Evolutionary conservation across 2,113 vertebrate species (phyloP), one percentile per base, ranked within the genome.

Genomic region (Cephalopholis sonnerati): DNA sequence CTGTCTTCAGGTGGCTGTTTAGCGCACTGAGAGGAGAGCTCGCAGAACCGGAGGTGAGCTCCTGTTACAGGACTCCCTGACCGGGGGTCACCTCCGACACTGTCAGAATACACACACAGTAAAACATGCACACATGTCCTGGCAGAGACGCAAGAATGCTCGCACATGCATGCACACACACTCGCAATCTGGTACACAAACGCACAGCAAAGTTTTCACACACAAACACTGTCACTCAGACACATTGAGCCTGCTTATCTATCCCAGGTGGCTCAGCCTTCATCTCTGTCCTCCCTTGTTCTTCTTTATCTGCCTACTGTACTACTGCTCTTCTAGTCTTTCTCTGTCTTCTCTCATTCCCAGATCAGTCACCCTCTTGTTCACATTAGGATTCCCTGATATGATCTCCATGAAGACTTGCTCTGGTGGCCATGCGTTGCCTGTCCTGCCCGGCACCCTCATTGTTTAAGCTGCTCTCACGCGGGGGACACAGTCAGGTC

Each of bases 1-100:
- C 94, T 93, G 93, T 95, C 93, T 94, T 95, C 94, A 95, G 95
- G 94, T 94, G 93, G 91, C 92, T 95, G 92, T 95, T 95, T 92
- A 95, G 92, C 93, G 83, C 93, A 93, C 84, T 89, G 90, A 94
- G 92, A 94, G 91, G 83, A 92, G 92, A 90, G 92, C 92, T 93
- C 46, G 81, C 77, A 82, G 90, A 92, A 90, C 93, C 90, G 91
- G 91, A 91, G 90, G 94, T 93, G 92, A 94, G 95, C 93, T 96
- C 94, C 85, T 84, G 90, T 96, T 96, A 95, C 95, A 95, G 93
- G 95, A 92, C 95, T 92, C 83, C 91, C 90, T 91, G 93, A 94
- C 93, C 91, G 90, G 91, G 89, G 94, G 92, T 96, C 94, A 95
- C 93, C 86, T 93, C 87, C 82, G 93, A 94, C 93, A 87, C 74